These are phyloP conservation scores for Ormyrus thymus DNA, from an alignment of 2,888 invertebrate species.

Conservation along the genomic window DNA sequence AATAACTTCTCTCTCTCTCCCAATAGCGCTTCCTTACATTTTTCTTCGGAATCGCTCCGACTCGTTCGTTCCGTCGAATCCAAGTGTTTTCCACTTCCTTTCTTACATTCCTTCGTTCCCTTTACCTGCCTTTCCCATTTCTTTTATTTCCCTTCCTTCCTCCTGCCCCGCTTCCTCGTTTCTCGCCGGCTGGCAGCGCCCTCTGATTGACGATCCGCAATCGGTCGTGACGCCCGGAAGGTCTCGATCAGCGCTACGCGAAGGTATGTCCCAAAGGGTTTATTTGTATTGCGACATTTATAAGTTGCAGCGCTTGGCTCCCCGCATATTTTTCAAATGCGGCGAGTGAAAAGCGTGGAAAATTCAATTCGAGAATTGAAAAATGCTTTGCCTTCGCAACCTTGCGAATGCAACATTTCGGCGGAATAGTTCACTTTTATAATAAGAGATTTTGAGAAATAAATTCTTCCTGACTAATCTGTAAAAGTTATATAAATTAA, in stretches of 20 bases:
- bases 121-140: constrained; percentile 1
- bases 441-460: not conserved
- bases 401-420: no score
- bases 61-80: constrained; percentile 2
- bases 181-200: not conserved
- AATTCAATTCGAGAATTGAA: no score
- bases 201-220: constrained; percentile 48
- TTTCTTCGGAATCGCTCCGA: constrained; percentile 18
- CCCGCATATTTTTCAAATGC: no score
- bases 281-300: no score
- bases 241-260: constrained; percentile 6
- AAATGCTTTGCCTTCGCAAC: no score
- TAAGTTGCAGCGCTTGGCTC: no score
- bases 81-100: not conserved
- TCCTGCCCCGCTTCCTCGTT: not conserved
- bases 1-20: no score
- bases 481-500: no score
- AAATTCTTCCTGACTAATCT: not conserved
- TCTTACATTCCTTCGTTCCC: not conserved
- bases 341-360: no score
- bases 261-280: no score
- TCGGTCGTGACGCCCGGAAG: constrained; percentile 30
- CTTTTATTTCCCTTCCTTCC: constrained; percentile 7
- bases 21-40: constrained; percentile 19
- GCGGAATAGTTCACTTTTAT: no score